Conservation (phyloP, 92 coral and sea anemone genomes). For the Heteractis magnifica region DNA sequence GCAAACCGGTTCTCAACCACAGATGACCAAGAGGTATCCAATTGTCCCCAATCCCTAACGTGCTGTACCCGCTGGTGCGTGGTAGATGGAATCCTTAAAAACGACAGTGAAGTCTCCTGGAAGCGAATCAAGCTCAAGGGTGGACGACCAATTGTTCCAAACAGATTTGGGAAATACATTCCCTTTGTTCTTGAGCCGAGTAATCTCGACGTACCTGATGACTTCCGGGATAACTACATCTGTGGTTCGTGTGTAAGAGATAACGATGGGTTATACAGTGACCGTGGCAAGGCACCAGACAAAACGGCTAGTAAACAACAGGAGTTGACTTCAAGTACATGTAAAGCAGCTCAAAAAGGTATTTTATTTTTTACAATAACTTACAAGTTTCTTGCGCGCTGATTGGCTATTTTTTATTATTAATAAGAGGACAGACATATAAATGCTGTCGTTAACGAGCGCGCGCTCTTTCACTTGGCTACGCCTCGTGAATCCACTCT, state of each 20-base stretch:
- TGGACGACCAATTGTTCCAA: constrained; percentile 80
- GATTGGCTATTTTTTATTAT: too few species aligned
- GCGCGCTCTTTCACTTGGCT: neutral
- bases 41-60: neutral
- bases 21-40: neutral
- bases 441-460: too few species aligned
- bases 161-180: constrained; percentile 78
- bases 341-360: neutral
- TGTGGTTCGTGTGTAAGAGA: constrained; percentile 78
- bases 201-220: constrained; percentile 49
- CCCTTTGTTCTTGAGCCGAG: constrained; percentile 74
- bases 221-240: constrained; percentile 75
- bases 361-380: neutral
- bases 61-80: constrained; percentile 70
- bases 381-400: too few species aligned
- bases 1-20: too few species aligned
- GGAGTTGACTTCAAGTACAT: neutral
- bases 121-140: constrained; percentile 64
- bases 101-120: constrained; percentile 69
- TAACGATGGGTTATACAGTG: constrained; percentile 41
- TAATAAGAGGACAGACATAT: too few species aligned
- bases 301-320: neutral
- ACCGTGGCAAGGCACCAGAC: neutral
- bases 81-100: constrained; percentile 77
- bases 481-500: too few species aligned